Conservation (phyloP, 2,113 vertebrate species). For the Tragelaphus scriptus region DNA sequence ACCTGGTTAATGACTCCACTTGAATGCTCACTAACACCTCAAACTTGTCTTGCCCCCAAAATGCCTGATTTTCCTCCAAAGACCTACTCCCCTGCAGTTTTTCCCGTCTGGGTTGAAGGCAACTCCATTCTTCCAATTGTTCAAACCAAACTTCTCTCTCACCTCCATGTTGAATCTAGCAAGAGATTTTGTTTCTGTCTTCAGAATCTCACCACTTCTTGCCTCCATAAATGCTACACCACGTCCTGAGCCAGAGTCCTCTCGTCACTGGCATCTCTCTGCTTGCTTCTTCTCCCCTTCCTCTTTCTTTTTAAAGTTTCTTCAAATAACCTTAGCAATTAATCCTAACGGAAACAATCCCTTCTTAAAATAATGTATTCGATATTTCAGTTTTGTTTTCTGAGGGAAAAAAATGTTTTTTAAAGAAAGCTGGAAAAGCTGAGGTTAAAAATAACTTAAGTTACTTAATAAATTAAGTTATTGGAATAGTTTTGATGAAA, state of each 20-base stretch:
- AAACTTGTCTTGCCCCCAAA: background rate
- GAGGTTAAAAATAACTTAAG: background rate
- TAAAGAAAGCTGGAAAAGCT: background rate
- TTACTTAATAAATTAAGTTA: background rate
- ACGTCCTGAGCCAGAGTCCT: background rate
- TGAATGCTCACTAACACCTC: background rate
- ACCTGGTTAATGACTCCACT: background rate
- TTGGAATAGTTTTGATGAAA: background rate
- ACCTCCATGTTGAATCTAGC: background rate
- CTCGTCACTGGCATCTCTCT: background rate
- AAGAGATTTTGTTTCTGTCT: background rate
- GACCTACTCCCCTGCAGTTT: background rate
- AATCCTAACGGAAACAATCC: background rate
- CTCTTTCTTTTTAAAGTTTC: background rate
- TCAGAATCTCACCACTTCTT: background rate
- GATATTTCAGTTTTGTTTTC: background rate
- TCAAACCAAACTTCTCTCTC: background rate
- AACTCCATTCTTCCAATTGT: too few relatives aligned
- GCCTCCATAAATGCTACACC: background rate
- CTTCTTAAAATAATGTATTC: background rate
- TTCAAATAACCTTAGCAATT: background rate
- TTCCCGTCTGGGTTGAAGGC: background rate
- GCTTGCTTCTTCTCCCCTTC: background rate
- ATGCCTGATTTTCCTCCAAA: background rate
- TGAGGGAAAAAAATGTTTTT: background rate